Evolutionary conservation across 2,888 invertebrate genomes (phyloP).

Genomic region (Pyrgus malvae): DNA sequence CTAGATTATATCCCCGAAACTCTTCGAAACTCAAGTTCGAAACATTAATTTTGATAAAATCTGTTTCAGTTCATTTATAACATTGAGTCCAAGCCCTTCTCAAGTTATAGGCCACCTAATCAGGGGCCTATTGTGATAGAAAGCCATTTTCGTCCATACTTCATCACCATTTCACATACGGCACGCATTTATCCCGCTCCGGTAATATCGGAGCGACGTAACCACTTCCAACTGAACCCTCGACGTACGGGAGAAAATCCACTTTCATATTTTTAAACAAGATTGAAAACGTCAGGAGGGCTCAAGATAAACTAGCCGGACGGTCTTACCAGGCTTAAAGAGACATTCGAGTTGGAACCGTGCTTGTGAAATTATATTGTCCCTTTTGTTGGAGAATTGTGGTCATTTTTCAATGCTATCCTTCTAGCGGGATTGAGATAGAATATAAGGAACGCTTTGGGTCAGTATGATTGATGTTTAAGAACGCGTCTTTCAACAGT

Average conservation of each 20-base stretch:
- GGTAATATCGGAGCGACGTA: slow-evolving; percentile 13
- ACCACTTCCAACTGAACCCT: slow-evolving; percentile 11
- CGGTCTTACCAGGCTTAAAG: slow-evolving; percentile 30
- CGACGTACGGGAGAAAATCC: background rate
- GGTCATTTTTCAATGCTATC: slow-evolving; percentile 23
- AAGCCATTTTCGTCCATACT: slow-evolving; percentile 18
- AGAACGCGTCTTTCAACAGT: too few relatives aligned
- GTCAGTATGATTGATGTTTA: too few relatives aligned
- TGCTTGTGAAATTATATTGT: slow-evolving; percentile 29
- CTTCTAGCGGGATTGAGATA: background rate
- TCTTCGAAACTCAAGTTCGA: too few relatives aligned
- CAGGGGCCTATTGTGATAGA: slow-evolving; percentile 20
- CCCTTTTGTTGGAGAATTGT: slow-evolving; percentile 30
- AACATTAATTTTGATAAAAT: background rate
- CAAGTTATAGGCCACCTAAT: slow-evolving; percentile 16
- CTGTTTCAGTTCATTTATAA: background rate
- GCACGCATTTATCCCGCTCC: slow-evolving; percentile 25
- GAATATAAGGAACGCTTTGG: too few relatives aligned
- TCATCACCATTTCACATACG: slow-evolving; percentile 33
- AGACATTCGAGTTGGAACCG: slow-evolving; percentile 25
- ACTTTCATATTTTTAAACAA: slow-evolving; percentile 1
- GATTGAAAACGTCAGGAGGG: background rate
- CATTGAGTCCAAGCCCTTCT: slow-evolving; percentile 8
- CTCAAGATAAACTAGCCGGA: slow-evolving; percentile 19
- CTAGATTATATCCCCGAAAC: too few relatives aligned